These are phyloP conservation scores for Brotula barbata DNA, from an alignment of 2,797 vertebrate species.

Conservation along the genomic window DNA sequence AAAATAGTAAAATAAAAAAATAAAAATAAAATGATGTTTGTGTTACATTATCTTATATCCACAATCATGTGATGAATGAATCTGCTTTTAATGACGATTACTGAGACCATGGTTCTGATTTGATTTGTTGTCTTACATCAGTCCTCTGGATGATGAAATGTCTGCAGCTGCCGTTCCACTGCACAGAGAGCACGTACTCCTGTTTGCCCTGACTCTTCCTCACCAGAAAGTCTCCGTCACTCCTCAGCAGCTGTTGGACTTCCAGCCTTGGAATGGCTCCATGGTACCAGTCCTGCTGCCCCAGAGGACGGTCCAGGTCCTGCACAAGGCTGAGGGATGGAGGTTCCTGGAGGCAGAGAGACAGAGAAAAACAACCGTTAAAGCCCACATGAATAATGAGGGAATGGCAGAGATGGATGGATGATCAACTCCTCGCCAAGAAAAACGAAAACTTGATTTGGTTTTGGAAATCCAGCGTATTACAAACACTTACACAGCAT, in stretches of 20 bases:
- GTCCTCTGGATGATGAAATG: conserved; percentile 93
- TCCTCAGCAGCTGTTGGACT: conserved; percentile 85
- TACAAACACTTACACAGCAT: conserved; percentile 2
- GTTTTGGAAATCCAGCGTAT: conserved; percentile 3
- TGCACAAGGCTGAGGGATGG: conserved; percentile 61
- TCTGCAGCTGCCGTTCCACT: conserved; percentile 85
- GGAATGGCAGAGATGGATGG: conserved; percentile 16
- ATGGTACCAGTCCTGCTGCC: conserved; percentile 94
- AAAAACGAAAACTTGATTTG: conserved; percentile 26
- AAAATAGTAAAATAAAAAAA: no score
- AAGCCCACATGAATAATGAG: conserved; percentile 35
- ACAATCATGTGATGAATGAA: no score
- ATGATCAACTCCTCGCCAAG: no score
- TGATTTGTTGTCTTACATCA: conserved; percentile 85
- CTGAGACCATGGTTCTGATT: no score
- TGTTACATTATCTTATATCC: no score
- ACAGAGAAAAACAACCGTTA: background rate
- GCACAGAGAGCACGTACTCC: conserved; percentile 90
- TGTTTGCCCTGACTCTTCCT: conserved; percentile 92
- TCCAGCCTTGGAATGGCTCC: conserved; percentile 90
- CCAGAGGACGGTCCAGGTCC: conserved; percentile 86
- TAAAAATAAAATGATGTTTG: no score
- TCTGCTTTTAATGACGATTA: no score
- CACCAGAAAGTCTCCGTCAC: conserved; percentile 88
- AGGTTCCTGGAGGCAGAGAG: no score